phyloP scores from a whole-genome alignment of 2,888 invertebrate genomes.

The Diogma glabrata region DNA sequence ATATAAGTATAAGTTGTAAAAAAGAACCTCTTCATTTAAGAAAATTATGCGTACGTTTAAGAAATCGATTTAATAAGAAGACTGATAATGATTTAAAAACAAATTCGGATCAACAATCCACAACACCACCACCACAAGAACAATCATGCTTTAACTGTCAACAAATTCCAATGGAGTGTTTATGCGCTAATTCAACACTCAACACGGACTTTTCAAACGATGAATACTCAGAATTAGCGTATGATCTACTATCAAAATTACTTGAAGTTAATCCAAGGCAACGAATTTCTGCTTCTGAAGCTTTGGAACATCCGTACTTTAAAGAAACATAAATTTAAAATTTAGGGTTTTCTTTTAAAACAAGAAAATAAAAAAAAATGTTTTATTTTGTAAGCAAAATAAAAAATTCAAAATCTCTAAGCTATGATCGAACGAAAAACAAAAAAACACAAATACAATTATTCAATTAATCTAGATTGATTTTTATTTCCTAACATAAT shows the following conservation, averaged over 20 bases:
- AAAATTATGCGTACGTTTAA: conserved; percentile 37
- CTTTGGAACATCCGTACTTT: conserved; percentile 67
- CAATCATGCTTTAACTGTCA: conserved; percentile 35
- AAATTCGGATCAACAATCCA: not conserved
- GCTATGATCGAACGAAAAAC: too few species aligned
- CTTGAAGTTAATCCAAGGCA: conserved; percentile 68
- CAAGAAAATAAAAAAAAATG: not conserved
- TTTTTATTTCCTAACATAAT: too few species aligned
- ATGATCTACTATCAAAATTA: conserved; percentile 55
- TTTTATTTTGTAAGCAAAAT: too few species aligned
- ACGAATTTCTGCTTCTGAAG: conserved; percentile 60
- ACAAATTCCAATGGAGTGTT: conserved; percentile 33
- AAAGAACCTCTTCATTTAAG: conserved; percentile 39
- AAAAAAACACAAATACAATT: too few species aligned
- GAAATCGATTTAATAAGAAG: conserved; percentile 26
- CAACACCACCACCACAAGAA: too few species aligned
- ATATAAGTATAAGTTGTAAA: conserved; percentile 41
- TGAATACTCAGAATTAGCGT: conserved; percentile 58
- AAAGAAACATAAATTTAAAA: conserved; percentile 15
- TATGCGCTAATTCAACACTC: conserved; percentile 31
- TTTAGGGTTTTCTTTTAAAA: conserved; percentile 5
- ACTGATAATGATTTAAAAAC: conserved; percentile 6
- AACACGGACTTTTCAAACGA: conserved; percentile 27
- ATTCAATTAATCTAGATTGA: too few species aligned
- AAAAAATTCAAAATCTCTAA: too few species aligned